Evolutionary conservation across 2,797 vertebrate species (phyloP).

Genomic region (Characodon lateralis): DNA sequence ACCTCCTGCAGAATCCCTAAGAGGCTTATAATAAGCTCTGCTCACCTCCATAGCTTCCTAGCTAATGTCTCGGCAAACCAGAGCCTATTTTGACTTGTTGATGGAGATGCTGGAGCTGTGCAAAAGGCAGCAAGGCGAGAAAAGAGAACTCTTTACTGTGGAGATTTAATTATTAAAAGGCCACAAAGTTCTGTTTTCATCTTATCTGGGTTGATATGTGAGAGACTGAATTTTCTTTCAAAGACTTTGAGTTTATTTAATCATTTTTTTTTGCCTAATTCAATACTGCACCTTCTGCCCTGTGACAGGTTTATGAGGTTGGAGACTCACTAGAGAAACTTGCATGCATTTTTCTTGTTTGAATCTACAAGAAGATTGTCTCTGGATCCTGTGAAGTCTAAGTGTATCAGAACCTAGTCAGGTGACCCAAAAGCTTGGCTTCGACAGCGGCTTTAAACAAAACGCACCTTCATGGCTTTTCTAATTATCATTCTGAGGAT

Average conservation of each 20-base stretch:
- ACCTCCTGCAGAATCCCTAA: conserved; percentile 77
- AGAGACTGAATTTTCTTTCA: conserved; percentile 24
- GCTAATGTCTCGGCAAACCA: conserved; percentile 65
- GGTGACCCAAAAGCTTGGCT: conserved; percentile 86
- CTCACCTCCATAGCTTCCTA: conserved; percentile 75
- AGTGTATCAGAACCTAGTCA: conserved; percentile 77
- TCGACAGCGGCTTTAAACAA: conserved; percentile 89
- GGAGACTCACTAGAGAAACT: conserved; percentile 14
- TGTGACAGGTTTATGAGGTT: conserved; percentile 22
- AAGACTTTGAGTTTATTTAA: conserved; percentile 37
- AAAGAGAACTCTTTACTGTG: conserved; percentile 45
- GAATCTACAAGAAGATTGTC: conserved; percentile 6
- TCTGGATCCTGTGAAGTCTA: conserved; percentile 39
- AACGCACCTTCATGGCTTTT: conserved; percentile 91
- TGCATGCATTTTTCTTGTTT: neutral
- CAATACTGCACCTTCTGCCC: conserved; percentile 57
- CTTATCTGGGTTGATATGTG: conserved; percentile 41
- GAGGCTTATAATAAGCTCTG: conserved; percentile 80
- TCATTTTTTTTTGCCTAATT: conserved; percentile 55
- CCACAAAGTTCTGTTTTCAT: conserved; percentile 60
- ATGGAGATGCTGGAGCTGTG: conserved; percentile 71
- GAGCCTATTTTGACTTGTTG: conserved; percentile 80
- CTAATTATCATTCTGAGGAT: conserved; percentile 99
- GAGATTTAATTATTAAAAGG: conserved; percentile 57
- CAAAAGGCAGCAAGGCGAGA: conserved; percentile 42